Base-by-base conservation (phyloP, 2,113 vertebrate genomes). In the Phylloscopus trochilus region DNA sequence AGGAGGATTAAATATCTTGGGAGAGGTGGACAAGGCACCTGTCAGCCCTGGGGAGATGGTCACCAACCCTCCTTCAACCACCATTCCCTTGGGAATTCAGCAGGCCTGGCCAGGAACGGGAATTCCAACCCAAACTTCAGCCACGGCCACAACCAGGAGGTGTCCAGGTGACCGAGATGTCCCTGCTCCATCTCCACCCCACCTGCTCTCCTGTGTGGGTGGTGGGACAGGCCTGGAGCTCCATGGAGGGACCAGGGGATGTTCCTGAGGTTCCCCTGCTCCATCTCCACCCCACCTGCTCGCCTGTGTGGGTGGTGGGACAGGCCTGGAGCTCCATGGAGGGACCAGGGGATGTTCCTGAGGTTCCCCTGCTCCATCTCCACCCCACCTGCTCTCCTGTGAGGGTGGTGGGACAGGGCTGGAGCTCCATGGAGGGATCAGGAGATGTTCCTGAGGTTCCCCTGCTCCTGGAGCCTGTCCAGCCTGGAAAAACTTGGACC, bases 71-170 rank as follows among this genome's bases (percentile, higher is more conserved):
- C 47, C 41, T 43, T 14, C 41, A 22, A 15, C 15, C 44, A 16
- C 28, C 49, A 3, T 2, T 6, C 16, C 6, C 47, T 12, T 21
- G 26, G 39, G 67, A 73, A 69, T 26, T 3, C 51, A 46, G 33
- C 14, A 33, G 31, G 37, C 60, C 17, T 2, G 10, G 5, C 23
- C 55, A 41, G 41, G 31, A 64, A n/a, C 4, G 17, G 4, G 7
- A 82, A 39, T 35, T 15, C 33, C 62, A 46, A 3, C 47, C 68
- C 81, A 46, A n/a, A 56, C 6, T 12, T 21, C 52, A 41, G 18
- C 22, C 51, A 21, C 0, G 15, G 44, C 1, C 9, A 11, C 15
- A 18, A 0, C 9, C 0, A 6, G 15, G 0, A 0, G 30, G 11
- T 16, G 27, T 10, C 7, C 21, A 19, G 56, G 27, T 6, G 62